Base-by-base conservation (phyloP, 2,797 vertebrate genomes). In the Helicolenus hilgendorfi region DNA sequence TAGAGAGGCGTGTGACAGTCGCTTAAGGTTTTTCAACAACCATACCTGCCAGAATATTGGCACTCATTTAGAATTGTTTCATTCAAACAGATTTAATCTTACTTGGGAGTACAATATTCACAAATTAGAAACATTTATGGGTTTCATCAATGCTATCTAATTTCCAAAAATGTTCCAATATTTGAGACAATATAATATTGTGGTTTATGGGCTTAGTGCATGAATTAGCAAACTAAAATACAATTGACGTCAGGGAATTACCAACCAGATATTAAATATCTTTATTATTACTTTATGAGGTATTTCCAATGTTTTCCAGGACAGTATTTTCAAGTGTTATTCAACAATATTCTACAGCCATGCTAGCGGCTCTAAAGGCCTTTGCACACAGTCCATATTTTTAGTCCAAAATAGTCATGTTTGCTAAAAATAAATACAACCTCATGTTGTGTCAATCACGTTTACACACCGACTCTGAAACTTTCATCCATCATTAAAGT, bases 341-440 rank as follows among this genome's bases (percentile, higher is more conserved):
- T 74, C 5, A n/a, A 41, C 10, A 59, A 41, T 15, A 41, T 4
- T 76, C 29, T n/a, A 36, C 10, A 27, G 45, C n/a, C 9, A 67
- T 2, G 1, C 6, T 35, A 29, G 18, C 4, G 0, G 7, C 56
- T 45, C 0, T 45, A n/a, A 33, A 10, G 1, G 22, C 3, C 0
- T 49, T 49, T 49, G 18, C 45, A 49, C 45, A 49, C 45, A 15
- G 45, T 20, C 15, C 45, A 49, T 49, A 49, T 2, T 49, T 45
- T 0, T 49, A 3, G 0, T 49, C 45, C 45, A 49, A 20, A 20
- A 49, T 49, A 20, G 45, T 49, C 45, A 8, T 3, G 3, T 49
- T 49, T 49, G 8, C 20, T 20, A 49, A 9, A 49, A 49, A 20
- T 49, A 49, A 20, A 49, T 4, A 49, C 18, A 18, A 49, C 45